Evolutionary conservation across 2,797 vertebrate species (phyloP).

Genomic region (Octomys mimax): DNA sequence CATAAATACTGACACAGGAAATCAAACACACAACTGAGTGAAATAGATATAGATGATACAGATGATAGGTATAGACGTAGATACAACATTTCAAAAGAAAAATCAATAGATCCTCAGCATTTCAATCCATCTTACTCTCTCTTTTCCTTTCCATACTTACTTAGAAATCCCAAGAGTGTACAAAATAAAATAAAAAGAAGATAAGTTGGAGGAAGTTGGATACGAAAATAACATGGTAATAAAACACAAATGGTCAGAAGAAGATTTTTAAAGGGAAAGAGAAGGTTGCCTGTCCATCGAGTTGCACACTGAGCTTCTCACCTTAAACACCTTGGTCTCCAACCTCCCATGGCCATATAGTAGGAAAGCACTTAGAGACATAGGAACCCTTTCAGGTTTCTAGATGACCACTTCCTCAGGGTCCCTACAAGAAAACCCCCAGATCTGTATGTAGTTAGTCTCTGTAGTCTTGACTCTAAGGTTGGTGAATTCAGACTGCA

Average conservation of each 20-base stretch:
- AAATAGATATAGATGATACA: not conserved
- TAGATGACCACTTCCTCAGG: not conserved
- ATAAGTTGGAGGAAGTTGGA: not conserved
- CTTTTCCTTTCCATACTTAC: conserved; percentile 12
- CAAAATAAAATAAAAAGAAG: conserved; percentile 54
- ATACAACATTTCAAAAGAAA: not conserved
- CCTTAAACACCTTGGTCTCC: not conserved
- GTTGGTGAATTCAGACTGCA: not conserved
- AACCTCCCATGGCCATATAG: not conserved
- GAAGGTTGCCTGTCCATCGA: not conserved
- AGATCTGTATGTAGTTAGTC: not conserved
- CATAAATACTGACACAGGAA: not conserved
- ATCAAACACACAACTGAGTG: conserved; percentile 13
- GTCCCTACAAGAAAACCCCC: not conserved
- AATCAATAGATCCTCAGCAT: not conserved
- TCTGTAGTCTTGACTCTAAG: not conserved
- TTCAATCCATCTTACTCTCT: not conserved
- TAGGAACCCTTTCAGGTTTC: not conserved
- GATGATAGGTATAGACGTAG: not conserved
- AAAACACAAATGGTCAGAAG: not conserved
- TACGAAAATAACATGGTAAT: conserved; percentile 21
- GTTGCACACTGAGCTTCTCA: not conserved
- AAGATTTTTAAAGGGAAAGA: conserved; percentile 30
- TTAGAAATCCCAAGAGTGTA: not conserved
- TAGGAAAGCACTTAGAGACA: not conserved